Evolutionary conservation across 2,888 invertebrate species (phyloP).

Genomic region (Sinelater perroti): DNA sequence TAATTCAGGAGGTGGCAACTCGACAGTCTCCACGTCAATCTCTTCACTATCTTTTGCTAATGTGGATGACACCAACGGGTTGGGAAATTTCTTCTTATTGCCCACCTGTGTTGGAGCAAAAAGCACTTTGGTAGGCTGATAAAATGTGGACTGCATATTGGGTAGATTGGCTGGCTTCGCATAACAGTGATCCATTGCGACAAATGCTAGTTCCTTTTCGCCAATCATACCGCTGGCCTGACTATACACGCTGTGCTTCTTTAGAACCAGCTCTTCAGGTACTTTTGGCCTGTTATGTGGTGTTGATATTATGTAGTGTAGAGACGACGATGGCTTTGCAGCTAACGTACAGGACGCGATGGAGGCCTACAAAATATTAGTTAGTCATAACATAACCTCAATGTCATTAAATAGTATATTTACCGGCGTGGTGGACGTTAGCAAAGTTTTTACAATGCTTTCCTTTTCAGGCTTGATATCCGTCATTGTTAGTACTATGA

Average conservation of each 20-base stretch:
- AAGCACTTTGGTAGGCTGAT: constrained; percentile 66
- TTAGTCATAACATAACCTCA: constrained; percentile 3
- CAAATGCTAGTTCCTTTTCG: constrained; percentile 43
- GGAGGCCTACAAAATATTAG: neutral
- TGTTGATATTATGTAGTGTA: constrained; percentile 6
- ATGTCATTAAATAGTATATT: constrained; percentile 4
- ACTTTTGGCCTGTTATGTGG: neutral
- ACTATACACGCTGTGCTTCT: constrained; percentile 17
- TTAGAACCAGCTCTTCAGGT: constrained; percentile 1
- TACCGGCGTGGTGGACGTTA: constrained; percentile 19
- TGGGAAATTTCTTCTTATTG: constrained; percentile 44
- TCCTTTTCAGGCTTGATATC: constrained; percentile 9
- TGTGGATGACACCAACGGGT: constrained; percentile 42
- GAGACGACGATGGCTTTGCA: neutral
- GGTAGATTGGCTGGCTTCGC: no score
- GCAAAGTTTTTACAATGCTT: constrained; percentile 24
- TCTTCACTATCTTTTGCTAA: constrained; percentile 43
- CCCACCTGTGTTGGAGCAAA: no score
- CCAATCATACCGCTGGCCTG: constrained; percentile 7
- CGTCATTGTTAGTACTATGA: constrained; percentile 6
- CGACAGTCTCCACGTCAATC: constrained; percentile 62
- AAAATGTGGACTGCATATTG: constrained; percentile 70
- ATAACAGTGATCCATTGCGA: constrained; percentile 76
- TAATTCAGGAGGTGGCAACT: constrained; percentile 60
- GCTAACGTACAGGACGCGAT: neutral